phyloP scores from a whole-genome alignment of 2,797 vertebrate genomes.

The Perodicticus potto region DNA sequence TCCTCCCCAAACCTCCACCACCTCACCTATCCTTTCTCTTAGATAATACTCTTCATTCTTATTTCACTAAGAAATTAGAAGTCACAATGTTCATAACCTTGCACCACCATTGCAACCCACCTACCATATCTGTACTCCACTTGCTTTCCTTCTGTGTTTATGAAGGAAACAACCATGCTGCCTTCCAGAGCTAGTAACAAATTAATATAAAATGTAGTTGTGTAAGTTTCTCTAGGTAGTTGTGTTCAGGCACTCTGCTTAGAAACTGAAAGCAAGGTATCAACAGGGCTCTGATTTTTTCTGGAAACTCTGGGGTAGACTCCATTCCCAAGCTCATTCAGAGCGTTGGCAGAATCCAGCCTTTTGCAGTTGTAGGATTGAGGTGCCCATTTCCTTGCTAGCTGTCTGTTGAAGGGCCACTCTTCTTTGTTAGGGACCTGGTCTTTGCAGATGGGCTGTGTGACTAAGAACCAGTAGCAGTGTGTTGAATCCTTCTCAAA shows the following conservation, averaged over 20 bases:
- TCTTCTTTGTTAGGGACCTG: neutral
- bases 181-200: neutral
- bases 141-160: neutral
- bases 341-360: neutral
- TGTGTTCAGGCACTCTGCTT: neutral
- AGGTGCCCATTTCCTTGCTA: neutral
- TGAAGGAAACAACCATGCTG: neutral
- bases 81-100: neutral
- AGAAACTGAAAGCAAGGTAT: neutral
- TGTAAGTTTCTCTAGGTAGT: neutral
- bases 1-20: neutral
- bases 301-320: conserved; percentile 22
- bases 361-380: neutral
- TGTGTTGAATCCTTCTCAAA: neutral
- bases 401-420: neutral
- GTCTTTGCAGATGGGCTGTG: neutral
- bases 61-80: conserved; percentile 35
- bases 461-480: neutral
- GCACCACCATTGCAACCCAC: neutral
- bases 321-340: neutral
- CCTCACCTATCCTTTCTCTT: neutral
- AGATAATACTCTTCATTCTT: neutral
- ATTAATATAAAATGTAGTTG: neutral
- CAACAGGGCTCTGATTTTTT: neutral
- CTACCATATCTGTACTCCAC: neutral